phyloP scores from a whole-genome alignment of 1,140 invertebrate genomes.

The Lordiphosa stackelbergi region DNA sequence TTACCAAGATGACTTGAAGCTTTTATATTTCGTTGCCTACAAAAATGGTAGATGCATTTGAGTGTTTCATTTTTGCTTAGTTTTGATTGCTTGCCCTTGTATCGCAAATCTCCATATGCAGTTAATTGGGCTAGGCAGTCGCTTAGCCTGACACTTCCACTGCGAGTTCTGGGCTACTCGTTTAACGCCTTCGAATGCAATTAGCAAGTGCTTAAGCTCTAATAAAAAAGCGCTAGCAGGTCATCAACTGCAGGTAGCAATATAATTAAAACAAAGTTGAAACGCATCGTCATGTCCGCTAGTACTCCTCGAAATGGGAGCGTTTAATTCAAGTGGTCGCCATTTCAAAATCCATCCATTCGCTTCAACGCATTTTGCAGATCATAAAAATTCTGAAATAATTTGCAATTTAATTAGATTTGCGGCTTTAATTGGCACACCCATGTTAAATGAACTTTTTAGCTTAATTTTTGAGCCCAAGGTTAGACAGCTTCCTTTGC shows the following conservation, averaged over 20 bases:
- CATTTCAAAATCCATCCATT: conserved; percentile 34
- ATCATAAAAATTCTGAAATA: conserved; percentile 26
- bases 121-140: conserved; percentile 23
- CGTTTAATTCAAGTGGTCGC: conserved; percentile 53
- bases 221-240: background rate
- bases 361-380: background rate
- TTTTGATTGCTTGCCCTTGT: conserved; percentile 28
- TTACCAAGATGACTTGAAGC: conserved; percentile 49
- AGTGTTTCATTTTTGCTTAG: conserved; percentile 2
- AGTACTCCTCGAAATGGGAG: conserved; percentile 47
- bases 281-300: conserved; percentile 58
- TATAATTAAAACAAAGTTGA: conserved; percentile 60
- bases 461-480: conserved; percentile 25
- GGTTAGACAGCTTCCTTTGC: conserved; percentile 29
- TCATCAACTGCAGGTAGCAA: conserved; percentile 30
- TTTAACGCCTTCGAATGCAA: conserved; percentile 25
- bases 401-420: conserved; percentile 16
- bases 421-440: conserved; percentile 21
- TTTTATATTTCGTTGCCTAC: conserved; percentile 23
- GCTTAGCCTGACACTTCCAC: conserved; percentile 17
- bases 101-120: conserved; percentile 30
- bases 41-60: conserved; percentile 28
- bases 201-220: conserved; percentile 47
- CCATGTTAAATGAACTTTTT: conserved; percentile 17
- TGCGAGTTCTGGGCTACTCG: background rate